Percentiles rank a stretch among this genome's conserved stretches.
Evolutionary conservation across 2,888 invertebrate genomes (phyloP).

Genomic region (Chloroclystis v-ata): DNA sequence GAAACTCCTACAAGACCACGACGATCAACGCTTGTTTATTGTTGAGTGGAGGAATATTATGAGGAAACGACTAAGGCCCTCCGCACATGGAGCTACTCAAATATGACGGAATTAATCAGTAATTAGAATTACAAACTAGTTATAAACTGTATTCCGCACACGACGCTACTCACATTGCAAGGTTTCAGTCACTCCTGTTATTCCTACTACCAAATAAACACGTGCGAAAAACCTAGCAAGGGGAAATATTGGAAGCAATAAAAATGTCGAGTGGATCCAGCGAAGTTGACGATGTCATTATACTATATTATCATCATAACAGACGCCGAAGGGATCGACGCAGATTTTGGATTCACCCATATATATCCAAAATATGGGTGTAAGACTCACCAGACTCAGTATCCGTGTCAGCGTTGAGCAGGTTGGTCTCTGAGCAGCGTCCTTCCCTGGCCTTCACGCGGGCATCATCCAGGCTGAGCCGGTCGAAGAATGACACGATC

Average conservation of each 20-base stretch:
- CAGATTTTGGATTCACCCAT: background rate
- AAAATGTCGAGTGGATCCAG: background rate
- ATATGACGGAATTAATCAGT: too few species aligned
- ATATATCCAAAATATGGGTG: background rate
- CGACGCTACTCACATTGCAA: slow-evolving; percentile 8
- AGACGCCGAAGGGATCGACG: background rate
- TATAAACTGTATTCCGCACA: slow-evolving; percentile 6
- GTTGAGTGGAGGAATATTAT: too few species aligned
- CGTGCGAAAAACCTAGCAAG: too few species aligned
- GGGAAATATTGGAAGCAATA: background rate
- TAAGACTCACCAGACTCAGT: background rate
- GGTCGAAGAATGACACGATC: slow-evolving; percentile 67
- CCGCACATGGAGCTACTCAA: too few species aligned
- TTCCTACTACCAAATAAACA: slow-evolving; percentile 4
- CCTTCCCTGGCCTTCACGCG: slow-evolving; percentile 40
- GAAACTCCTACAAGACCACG: too few species aligned
- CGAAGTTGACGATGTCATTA: background rate
- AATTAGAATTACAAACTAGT: slow-evolving; percentile 4
- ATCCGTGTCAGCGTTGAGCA: slow-evolving; percentile 25
- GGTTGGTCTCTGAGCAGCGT: slow-evolving; percentile 42
- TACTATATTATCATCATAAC: background rate
- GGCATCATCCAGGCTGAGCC: slow-evolving; percentile 49
- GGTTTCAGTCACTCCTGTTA: slow-evolving; percentile 9
- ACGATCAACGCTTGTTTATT: too few species aligned
- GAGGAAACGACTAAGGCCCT: too few species aligned